Percentiles rank a stretch among this genome's conserved stretches.
These are phyloP conservation scores for Abrostola tripartita DNA, from an alignment of 2,888 invertebrate species.

Conservation along the genomic window DNA sequence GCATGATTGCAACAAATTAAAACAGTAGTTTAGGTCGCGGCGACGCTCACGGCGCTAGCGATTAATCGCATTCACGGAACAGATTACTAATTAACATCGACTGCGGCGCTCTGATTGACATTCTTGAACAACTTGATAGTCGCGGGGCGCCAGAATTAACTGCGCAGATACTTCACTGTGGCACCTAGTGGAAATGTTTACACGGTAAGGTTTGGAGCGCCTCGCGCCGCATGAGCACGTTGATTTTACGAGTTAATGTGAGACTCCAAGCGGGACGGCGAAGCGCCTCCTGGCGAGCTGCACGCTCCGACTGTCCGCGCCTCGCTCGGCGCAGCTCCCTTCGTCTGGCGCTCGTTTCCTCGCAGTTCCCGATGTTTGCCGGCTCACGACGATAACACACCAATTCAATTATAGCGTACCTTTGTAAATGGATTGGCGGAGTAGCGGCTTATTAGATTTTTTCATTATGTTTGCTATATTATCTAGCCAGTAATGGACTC, in stretches of 20 bases:
- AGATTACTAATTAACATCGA: conserved; percentile 17
- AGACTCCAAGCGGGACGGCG: too few relatives aligned
- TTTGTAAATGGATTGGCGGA: conserved; percentile 24
- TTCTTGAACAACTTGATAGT: conserved; percentile 24
- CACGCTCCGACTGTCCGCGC: background rate
- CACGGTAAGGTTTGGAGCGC: too few relatives aligned
- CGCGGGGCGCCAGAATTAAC: too few relatives aligned
- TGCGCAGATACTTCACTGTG: background rate
- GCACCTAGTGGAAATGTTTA: background rate
- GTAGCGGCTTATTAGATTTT: conserved; percentile 25
- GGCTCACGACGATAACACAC: conserved; percentile 21
- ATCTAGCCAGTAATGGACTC: conserved; percentile 18
- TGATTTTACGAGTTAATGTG: background rate
- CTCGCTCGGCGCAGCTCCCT: background rate
- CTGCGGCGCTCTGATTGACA: conserved; percentile 30
- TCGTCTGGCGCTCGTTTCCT: background rate
- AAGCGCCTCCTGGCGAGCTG: background rate
- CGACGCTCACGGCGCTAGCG: conserved; percentile 5
- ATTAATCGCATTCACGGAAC: conserved; percentile 28
- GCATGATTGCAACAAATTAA: conserved; percentile 11
- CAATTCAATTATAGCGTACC: conserved; percentile 33
- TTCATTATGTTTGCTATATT: conserved; percentile 23
- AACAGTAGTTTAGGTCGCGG: conserved; percentile 9
- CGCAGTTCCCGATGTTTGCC: too few relatives aligned
- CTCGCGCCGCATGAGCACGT: too few relatives aligned